phyloP scores from a whole-genome alignment of 37 sponge, comb jelly and placozoan species.

The Petrosia ficiformis region DNA sequence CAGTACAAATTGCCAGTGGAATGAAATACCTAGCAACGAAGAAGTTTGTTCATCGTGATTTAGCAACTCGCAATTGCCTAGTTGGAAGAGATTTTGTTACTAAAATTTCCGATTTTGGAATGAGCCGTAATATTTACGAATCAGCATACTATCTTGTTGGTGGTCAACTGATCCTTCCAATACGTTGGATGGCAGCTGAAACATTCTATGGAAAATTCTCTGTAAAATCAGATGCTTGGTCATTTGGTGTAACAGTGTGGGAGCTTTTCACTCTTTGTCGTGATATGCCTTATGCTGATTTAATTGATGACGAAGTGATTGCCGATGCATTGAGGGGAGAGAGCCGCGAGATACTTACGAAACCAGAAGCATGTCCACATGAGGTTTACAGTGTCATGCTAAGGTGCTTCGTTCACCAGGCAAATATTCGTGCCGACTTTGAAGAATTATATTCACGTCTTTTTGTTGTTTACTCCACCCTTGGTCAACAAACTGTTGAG shows the following conservation, averaged over 20 bases:
- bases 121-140: conserved; percentile 78
- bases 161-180: conserved; percentile 61
- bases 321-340: conserved; percentile 60
- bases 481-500: not conserved
- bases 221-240: conserved; percentile 77
- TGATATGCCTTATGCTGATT: conserved; percentile 55
- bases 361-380: conserved; percentile 42
- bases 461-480: conserved; percentile 33
- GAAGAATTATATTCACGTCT: conserved; percentile 67
- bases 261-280: conserved; percentile 68
- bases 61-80: conserved; percentile 81
- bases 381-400: conserved; percentile 62
- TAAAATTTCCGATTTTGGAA: conserved; percentile 90
- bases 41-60: conserved; percentile 80
- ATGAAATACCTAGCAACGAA: conserved; percentile 78
- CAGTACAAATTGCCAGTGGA: conserved; percentile 78
- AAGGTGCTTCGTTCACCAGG: conserved; percentile 58
- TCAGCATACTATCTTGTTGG: conserved; percentile 58
- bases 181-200: conserved; percentile 86
- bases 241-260: conserved; percentile 83
- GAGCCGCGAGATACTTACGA: conserved; percentile 17
- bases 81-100: conserved; percentile 78
- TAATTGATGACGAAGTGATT: conserved; percentile 74
- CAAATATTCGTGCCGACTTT: conserved; percentile 55
- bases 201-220: conserved; percentile 86